Base-by-base conservation (phyloP, 2,888 invertebrate genomes). In the Stegana nigrithorax region DNA sequence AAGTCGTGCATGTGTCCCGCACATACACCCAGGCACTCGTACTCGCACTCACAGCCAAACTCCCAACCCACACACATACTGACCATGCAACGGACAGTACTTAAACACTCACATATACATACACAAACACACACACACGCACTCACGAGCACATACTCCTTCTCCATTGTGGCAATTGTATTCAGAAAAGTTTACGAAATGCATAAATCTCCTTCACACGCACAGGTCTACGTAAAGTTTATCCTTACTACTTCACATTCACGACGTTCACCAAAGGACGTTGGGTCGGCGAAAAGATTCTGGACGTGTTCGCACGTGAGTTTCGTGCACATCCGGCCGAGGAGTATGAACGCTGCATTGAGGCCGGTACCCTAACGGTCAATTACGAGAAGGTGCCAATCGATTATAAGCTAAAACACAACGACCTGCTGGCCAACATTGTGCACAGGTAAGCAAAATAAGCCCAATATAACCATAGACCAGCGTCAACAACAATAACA, bases 191-290 rank as follows among this genome's bases (percentile, higher is more conserved):
- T 55, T 55, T 55, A 32, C 17, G 21, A 36, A 55, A 55, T 55
- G 53, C 53, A 55, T 55, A 55, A 55, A 55, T 55, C 53, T 55
- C 32, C 17, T 21, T 45, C 45, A 45, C 39, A 45, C 45, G 17
- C 45, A 10, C 60, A 82, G 96, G 96, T 74, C 89, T 97, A 73
- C 89, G 97, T 73, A 97, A 98, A 88, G 97, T 98, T 2, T 96
- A 96, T 85, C 98, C 98, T 0, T 98, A 98, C 87, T 95, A 95
- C 87, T 98, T 96, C 88, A 96, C 95, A 66, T 98, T 97, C 87
- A 94, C 95, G 67, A 96, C 97, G 39, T 97, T 95, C 87, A 96
- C 96, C 66, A 98, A 98, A 87, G 96, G 96, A 7, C 90, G 97
- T 77, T 98, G 97, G 97, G 95, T 96, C 2, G 97, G 96, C 3